phyloP scores from a whole-genome alignment of 2,797 vertebrate species.

The Podargus strigoides region DNA sequence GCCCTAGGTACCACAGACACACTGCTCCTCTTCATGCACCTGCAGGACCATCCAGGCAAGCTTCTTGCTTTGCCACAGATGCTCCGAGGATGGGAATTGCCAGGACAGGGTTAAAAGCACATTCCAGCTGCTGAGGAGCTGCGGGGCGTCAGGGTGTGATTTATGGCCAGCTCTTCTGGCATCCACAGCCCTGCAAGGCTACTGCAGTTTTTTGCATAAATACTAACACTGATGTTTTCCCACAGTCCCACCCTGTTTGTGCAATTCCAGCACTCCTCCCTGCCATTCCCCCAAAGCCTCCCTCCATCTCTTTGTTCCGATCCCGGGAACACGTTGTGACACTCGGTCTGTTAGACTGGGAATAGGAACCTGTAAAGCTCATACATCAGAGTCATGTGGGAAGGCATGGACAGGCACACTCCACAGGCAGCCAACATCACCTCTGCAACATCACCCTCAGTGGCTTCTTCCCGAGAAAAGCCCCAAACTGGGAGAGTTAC shows the following conservation, averaged over 20 bases:
- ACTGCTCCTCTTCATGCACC: background rate
- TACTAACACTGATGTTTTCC: background rate
- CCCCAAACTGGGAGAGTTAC: background rate
- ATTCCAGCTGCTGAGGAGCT: background rate
- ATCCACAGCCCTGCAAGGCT: conserved; percentile 30
- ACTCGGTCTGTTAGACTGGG: background rate
- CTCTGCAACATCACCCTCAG: background rate
- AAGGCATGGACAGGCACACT: background rate
- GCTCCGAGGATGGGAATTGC: background rate
- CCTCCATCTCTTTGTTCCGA: background rate
- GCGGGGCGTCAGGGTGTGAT: background rate
- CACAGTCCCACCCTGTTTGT: conserved; percentile 4
- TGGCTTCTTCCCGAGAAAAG: background rate
- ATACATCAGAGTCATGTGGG: background rate
- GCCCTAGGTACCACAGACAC: background rate
- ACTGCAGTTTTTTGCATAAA: conserved; percentile 60
- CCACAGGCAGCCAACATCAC: background rate
- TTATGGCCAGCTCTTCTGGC: conserved; percentile 21
- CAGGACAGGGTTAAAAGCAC: conserved; percentile 14
- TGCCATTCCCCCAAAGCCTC: background rate
- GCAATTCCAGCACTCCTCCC: background rate
- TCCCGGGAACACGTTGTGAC: fast-evolving
- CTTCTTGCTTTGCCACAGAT: background rate
- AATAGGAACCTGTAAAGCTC: background rate
- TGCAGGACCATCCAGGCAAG: background rate